Evolutionary conservation across 1,140 invertebrate genomes (phyloP).

Genomic region (Pogonomyrmex barbatus): DNA sequence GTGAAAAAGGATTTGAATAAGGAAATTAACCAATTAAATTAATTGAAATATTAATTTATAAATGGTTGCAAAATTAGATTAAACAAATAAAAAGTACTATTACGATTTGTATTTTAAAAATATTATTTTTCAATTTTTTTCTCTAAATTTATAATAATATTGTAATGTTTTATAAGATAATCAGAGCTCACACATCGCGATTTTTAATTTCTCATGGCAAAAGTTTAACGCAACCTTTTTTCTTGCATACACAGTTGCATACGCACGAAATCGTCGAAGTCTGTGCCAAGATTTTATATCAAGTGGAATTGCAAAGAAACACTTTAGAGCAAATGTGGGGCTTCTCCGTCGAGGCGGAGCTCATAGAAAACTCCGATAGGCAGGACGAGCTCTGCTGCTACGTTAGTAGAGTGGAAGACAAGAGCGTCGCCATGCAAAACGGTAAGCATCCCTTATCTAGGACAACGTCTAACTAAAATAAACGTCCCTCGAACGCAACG

Average conservation of each 20-base stretch:
- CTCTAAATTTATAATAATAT: background rate
- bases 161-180: background rate
- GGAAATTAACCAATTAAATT: background rate
- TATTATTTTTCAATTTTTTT: background rate
- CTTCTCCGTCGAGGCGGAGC: constrained; percentile 98
- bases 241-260: constrained; percentile 89
- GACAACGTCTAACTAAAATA: constrained; percentile 56
- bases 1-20: background rate
- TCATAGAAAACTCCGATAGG: constrained; percentile 97
- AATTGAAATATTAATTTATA: background rate
- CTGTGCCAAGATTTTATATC: constrained; percentile 98
- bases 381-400: constrained; percentile 99
- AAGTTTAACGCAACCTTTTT: background rate
- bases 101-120: background rate
- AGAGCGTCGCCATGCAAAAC: constrained; percentile 97
- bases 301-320: constrained; percentile 96
- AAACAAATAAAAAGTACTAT: background rate
- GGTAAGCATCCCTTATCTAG: constrained; percentile 88
- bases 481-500: constrained; percentile 43
- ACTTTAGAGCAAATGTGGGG: constrained; percentile 98
- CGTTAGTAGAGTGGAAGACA: constrained; percentile 97
- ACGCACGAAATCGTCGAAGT: constrained; percentile 98
- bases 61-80: background rate
- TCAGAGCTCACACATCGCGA: background rate
- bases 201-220: background rate